Conservation (phyloP, 2,113 vertebrate species). For the Pionites leucogaster region DNA sequence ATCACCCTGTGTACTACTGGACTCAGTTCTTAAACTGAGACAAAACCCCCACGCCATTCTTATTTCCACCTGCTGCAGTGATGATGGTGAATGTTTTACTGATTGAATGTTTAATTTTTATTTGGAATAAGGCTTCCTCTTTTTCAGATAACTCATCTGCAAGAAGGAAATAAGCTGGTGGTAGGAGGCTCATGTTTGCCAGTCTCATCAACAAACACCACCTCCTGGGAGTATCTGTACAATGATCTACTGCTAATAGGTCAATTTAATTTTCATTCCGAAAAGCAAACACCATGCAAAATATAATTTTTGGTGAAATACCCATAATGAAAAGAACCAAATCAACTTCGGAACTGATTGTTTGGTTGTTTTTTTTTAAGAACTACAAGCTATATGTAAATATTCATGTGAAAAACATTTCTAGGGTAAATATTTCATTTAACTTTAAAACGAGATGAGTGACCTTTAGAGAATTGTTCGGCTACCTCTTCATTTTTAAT, state of each 20-base stretch:
- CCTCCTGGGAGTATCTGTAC: not conserved
- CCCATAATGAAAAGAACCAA: not conserved
- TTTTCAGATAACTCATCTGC: not conserved
- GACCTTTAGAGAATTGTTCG: not conserved
- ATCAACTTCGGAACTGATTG: not conserved
- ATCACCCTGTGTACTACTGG: too few species aligned
- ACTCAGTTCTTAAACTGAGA: not conserved
- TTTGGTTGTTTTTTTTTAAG: too few species aligned
- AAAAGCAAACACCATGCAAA: not conserved
- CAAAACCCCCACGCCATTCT: not conserved
- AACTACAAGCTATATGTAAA: not conserved
- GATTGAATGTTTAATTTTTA: not conserved
- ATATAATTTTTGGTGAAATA: not conserved
- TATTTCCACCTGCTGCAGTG: not conserved
- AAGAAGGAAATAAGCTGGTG: not conserved
- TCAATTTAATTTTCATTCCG: not conserved
- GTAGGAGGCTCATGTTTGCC: rapidly evolving
- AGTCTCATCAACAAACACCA: not conserved
- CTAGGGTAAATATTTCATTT: not conserved
- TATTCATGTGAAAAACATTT: not conserved
- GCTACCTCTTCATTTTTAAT: not conserved
- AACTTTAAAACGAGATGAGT: not conserved
- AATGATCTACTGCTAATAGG: not conserved
- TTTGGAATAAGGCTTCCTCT: not conserved
- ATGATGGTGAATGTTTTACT: rapidly evolving